Percentiles rank a stretch among this genome's conserved stretches.
These are phyloP conservation scores for Frieseomelitta varia DNA, from an alignment of 1,140 invertebrate genomes.

Conservation along the genomic window DNA sequence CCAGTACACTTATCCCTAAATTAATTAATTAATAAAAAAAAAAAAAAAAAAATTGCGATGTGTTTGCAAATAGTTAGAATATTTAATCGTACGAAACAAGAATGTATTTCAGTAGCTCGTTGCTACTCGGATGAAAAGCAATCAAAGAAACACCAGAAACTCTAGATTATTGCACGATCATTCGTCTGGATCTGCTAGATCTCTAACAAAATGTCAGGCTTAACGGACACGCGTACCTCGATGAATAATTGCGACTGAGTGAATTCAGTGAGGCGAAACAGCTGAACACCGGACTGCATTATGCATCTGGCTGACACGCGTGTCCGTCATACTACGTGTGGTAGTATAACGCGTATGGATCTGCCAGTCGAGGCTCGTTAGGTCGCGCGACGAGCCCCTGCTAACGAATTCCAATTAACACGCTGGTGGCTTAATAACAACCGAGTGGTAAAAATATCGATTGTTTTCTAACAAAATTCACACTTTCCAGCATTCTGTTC, in stretches of 20 bases:
- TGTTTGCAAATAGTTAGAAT: too few relatives aligned
- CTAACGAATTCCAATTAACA: constrained; percentile 36
- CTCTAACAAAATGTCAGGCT: background rate
- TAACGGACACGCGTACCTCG: background rate
- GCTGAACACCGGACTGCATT: background rate
- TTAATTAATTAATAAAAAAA: too few relatives aligned
- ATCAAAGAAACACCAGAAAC: too few relatives aligned
- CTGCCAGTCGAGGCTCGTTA: constrained; percentile 21
- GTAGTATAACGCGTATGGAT: background rate
- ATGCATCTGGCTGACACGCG: background rate
- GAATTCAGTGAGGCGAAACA: background rate
- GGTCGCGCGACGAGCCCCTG: background rate
- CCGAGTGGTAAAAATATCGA: too few relatives aligned
- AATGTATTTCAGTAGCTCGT: too few relatives aligned
- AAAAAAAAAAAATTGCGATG: too few relatives aligned
- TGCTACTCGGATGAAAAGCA: too few relatives aligned
- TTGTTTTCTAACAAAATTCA: background rate
- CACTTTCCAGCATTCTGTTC: constrained; percentile 94
- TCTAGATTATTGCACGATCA: too few relatives aligned
- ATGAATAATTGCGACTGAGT: background rate
- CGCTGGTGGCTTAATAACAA: background rate
- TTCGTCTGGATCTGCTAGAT: background rate
- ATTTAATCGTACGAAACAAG: too few relatives aligned
- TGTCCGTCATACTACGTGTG: background rate
- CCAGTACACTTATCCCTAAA: too few relatives aligned